Evolutionary conservation across 37 sponge, comb jelly and placozoan species (phyloP).

Genomic region (Geodia barretti): DNA sequence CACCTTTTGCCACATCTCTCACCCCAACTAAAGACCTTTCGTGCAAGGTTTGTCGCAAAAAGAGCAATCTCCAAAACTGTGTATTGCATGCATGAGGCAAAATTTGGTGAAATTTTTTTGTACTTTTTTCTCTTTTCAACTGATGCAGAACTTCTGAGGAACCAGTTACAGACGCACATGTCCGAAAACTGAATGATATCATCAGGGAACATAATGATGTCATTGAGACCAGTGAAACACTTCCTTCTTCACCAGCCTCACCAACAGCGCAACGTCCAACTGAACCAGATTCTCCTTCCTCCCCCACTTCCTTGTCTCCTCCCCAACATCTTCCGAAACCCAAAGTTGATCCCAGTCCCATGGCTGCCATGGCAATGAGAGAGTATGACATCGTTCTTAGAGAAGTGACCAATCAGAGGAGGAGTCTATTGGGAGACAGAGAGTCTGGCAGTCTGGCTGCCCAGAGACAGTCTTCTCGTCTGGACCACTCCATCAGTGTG

Average conservation of each 20-base stretch:
- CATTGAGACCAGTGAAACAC: constrained; percentile 38
- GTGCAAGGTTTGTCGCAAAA: too few species aligned
- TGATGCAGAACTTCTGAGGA: too few species aligned
- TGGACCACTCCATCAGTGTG: too few species aligned
- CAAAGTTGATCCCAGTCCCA: not conserved
- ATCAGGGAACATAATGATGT: constrained; percentile 5
- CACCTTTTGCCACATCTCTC: constrained; percentile 71
- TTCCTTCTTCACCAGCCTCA: not conserved
- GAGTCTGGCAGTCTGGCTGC: too few species aligned
- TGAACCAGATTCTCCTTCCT: not conserved
- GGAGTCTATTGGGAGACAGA: not conserved
- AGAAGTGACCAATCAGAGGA: not conserved
- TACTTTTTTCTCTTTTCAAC: too few species aligned
- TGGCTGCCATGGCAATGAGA: not conserved
- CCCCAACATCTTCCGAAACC: not conserved
- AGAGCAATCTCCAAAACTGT: too few species aligned
- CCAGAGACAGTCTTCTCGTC: too few species aligned
- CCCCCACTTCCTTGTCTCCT: not conserved
- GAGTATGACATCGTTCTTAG: not conserved
- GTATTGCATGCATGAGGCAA: too few species aligned
- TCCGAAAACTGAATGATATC: not conserved
- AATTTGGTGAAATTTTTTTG: too few species aligned
- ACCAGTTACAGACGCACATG: not conserved
- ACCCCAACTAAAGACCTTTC: not conserved
- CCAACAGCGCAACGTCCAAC: too few species aligned